These are phyloP conservation scores for Acyrthosiphon pisum DNA, from an alignment of 1,140 invertebrate species.

Conservation along the genomic window DNA sequence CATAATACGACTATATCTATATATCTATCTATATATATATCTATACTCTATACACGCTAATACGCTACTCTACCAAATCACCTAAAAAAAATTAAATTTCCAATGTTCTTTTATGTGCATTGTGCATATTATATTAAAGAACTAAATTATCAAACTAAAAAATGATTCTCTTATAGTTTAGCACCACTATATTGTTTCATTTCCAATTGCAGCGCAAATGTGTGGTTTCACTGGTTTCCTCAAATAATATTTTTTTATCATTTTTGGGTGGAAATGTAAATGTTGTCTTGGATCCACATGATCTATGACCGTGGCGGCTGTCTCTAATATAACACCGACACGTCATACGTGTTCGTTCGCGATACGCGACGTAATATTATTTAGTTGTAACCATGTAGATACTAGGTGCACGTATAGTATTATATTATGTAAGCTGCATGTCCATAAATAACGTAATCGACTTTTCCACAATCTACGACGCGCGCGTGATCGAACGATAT, in stretches of 20 bases:
- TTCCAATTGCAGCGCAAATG: too few relatives aligned
- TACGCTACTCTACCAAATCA: too few relatives aligned
- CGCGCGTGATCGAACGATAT: constrained; percentile 10
- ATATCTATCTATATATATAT: too few relatives aligned
- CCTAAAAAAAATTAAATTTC: neutral
- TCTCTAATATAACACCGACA: neutral
- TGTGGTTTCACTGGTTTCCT: neutral
- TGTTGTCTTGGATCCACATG: neutral
- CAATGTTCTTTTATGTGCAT: neutral
- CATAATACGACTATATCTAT: too few relatives aligned
- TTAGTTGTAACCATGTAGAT: neutral
- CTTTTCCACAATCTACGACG: neutral
- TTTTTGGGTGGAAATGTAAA: constrained; percentile 4
- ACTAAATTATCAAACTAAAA: neutral
- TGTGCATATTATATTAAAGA: too few relatives aligned
- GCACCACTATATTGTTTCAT: neutral
- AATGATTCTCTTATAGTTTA: neutral
- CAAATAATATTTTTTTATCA: neutral
- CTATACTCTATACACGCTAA: too few relatives aligned
- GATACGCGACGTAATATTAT: constrained; percentile 18
- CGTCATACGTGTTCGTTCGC: neutral
- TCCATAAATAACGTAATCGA: constrained; percentile 36
- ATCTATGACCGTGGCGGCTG: neutral
- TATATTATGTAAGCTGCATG: neutral
- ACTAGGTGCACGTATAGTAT: neutral